Evolutionary conservation across 2,888 invertebrate genomes (phyloP).

Genomic region (Mactromeris polynyma): DNA sequence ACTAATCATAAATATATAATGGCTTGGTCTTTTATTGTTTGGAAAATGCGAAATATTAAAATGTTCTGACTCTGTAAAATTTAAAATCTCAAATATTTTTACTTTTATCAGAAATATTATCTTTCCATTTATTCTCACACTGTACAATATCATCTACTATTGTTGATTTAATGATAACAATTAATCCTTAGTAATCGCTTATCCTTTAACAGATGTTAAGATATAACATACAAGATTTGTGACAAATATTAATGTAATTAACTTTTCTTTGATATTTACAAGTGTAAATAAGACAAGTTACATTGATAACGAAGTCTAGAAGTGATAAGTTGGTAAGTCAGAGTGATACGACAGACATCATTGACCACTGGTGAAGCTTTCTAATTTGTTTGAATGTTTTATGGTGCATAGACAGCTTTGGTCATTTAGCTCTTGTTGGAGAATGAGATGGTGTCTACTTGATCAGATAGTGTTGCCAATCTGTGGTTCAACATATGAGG

Average conservation of each 20-base stretch:
- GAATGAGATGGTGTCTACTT: too few relatives aligned
- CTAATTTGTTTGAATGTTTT: too few relatives aligned
- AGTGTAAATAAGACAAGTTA: not conserved
- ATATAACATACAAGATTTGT: not conserved
- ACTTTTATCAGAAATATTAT: not conserved
- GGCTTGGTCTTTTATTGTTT: too few relatives aligned
- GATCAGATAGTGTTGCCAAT: too few relatives aligned
- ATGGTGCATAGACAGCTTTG: too few relatives aligned
- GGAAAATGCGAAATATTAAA: not conserved
- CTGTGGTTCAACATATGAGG: too few relatives aligned
- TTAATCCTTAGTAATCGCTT: not conserved
- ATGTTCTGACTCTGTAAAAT: not conserved
- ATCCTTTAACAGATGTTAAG: constrained; percentile 7
- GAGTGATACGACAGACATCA: too few relatives aligned
- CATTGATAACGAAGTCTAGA: not conserved
- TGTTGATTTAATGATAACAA: not conserved
- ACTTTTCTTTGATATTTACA: not conserved
- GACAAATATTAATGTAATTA: not conserved
- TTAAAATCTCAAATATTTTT: not conserved
- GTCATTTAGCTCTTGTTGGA: too few relatives aligned
- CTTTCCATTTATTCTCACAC: constrained; percentile 4
- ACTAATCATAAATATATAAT: too few relatives aligned
- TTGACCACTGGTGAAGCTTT: too few relatives aligned
- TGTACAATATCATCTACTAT: not conserved
- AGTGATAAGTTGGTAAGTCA: not conserved